Percentiles rank a stretch among this genome's conserved stretches.
Evolutionary conservation across 1,140 invertebrate genomes (phyloP).

Genomic region (Acromyrmex echinatior): DNA sequence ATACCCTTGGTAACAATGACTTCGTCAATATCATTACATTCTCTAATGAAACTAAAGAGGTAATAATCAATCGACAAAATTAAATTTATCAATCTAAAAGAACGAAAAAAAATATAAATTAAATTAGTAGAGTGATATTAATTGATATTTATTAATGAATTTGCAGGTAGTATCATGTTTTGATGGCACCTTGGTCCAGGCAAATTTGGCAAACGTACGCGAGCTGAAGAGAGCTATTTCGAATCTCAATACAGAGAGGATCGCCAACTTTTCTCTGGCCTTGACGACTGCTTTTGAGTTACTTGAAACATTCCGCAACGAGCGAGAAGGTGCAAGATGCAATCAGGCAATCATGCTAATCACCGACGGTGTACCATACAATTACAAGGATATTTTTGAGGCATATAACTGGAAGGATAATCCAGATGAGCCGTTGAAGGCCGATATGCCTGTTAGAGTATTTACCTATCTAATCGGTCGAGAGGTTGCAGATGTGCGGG

Average conservation of each 20-base stretch:
- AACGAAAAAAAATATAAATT: neutral
- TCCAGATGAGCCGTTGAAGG: slow-evolving; percentile 92
- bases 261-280: slow-evolving; percentile 98
- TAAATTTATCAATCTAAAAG: neutral
- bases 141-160: slow-evolving; percentile 28
- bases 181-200: slow-evolving; percentile 94
- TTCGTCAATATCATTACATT: slow-evolving; percentile 98
- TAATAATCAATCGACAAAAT: slow-evolving; percentile 48
- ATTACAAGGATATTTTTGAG: slow-evolving; percentile 96
- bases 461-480: slow-evolving; percentile 99
- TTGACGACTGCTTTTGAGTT: slow-evolving; percentile 96
- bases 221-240: slow-evolving; percentile 94
- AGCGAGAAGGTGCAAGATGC: slow-evolving; percentile 89
- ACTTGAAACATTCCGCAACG: slow-evolving; percentile 89
- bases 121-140: slow-evolving; percentile 29
- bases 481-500: slow-evolving; percentile 93
- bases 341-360: slow-evolving; percentile 99
- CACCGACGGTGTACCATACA: slow-evolving; percentile 98
- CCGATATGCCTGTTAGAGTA: slow-evolving; percentile 94
- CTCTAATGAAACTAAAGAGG: slow-evolving; percentile 91
- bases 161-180: slow-evolving; percentile 93
- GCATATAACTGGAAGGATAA: slow-evolving; percentile 93
- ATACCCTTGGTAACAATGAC: slow-evolving; percentile 99
- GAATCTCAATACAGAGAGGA: slow-evolving; percentile 93
- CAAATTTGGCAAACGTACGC: slow-evolving; percentile 95